These are phyloP conservation scores for Thyatira batis DNA, from an alignment of 2,888 invertebrate species.

Conservation along the genomic window DNA sequence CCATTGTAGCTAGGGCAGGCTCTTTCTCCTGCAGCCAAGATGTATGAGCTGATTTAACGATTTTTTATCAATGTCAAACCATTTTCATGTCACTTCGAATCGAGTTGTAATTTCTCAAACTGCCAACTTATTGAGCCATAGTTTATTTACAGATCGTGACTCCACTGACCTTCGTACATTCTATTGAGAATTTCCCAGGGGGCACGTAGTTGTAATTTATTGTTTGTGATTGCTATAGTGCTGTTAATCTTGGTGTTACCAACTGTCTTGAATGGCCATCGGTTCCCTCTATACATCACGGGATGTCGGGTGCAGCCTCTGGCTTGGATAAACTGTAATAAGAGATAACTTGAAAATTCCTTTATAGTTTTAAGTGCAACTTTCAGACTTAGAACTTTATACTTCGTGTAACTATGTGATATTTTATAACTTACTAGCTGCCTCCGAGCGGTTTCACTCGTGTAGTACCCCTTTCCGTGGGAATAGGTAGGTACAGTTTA, in stretches of 20 bases:
- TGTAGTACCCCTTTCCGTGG: no score
- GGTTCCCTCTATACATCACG: not conserved
- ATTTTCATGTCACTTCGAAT: not conserved
- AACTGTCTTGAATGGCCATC: conserved; percentile 1
- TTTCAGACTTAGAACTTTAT: no score
- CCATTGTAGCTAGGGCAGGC: no score
- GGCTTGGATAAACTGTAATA: not conserved
- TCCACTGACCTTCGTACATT: not conserved
- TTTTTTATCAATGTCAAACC: not conserved
- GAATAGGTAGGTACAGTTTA: no score
- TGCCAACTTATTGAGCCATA: not conserved
- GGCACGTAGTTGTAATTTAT: conserved; percentile 9
- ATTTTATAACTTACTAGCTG: no score
- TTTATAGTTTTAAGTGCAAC: not conserved
- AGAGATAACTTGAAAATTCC: not conserved
- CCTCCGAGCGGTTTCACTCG: no score
- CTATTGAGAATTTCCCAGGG: conserved; percentile 7
- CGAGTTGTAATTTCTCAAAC: not conserved
- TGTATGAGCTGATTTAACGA: no score
- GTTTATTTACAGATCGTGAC: not conserved
- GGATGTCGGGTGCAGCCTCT: not conserved
- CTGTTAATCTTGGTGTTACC: conserved; percentile 3
- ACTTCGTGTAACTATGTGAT: no score
- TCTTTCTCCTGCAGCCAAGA: no score
- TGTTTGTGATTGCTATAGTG: conserved; percentile 9